Evolutionary conservation across 1,140 invertebrate species (phyloP).

Genomic region (Cotesia glomerata): DNA sequence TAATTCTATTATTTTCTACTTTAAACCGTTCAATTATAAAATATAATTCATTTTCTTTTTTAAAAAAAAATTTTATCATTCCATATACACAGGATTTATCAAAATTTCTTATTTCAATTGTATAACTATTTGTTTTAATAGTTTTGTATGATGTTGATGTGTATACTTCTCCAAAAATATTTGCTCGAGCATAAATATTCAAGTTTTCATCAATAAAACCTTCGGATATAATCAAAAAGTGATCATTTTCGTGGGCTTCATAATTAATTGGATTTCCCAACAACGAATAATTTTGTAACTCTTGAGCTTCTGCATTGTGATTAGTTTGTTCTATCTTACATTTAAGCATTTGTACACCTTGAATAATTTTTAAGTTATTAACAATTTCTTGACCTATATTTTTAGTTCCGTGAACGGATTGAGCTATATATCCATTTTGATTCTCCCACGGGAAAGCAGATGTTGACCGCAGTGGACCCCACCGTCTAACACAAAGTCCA

Average conservation of each 20-base stretch:
- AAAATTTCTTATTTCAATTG: background rate
- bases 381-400: background rate
- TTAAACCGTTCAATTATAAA: constrained; percentile 8
- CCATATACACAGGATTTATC: constrained; percentile 2
- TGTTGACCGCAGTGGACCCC: background rate
- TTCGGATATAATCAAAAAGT: too few relatives aligned
- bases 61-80: constrained; percentile 8
- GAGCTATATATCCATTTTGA: background rate
- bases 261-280: too few relatives aligned
- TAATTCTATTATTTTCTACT: background rate
- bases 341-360: background rate
- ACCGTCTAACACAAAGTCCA: background rate
- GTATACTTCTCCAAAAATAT: background rate
- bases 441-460: constrained; percentile 2
- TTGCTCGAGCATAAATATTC: background rate
- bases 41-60: background rate
- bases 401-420: background rate
- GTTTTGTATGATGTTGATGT: constrained; percentile 8
- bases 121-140: constrained; percentile 9
- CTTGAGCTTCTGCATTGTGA: background rate
- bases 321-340: background rate
- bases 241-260: too few relatives aligned
- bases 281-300: background rate
- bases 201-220: background rate
- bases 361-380: constrained; percentile 1